Evolutionary conservation across 92 coral and sea anemone species (phyloP).

Genomic region (Porites cylindrica): DNA sequence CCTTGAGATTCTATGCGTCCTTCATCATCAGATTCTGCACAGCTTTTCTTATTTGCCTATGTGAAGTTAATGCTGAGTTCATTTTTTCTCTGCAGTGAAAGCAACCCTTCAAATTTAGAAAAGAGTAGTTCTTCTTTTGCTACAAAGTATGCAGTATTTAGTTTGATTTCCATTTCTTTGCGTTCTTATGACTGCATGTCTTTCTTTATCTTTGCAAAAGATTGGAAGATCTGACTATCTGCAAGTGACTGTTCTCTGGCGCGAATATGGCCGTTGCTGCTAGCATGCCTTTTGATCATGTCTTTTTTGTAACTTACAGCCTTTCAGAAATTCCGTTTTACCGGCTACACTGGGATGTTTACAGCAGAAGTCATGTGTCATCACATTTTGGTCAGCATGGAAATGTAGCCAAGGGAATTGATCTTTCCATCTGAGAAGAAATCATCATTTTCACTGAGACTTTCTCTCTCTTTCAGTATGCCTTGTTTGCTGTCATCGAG

Average conservation of each 20-base stretch:
- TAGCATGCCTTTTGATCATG: background rate
- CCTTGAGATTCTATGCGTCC: slow-evolving; percentile 21
- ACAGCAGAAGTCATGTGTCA: slow-evolving; percentile 17
- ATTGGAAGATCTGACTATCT: slow-evolving; percentile 29
- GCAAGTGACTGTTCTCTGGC: slow-evolving; percentile 39
- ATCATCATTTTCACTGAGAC: slow-evolving; percentile 1
- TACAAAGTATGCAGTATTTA: slow-evolving; percentile 39
- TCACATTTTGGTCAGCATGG: slow-evolving; percentile 1
- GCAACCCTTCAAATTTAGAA: slow-evolving; percentile 33
- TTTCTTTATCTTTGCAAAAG: slow-evolving; percentile 19
- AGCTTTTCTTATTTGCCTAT: slow-evolving; percentile 1
- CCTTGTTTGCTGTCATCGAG: slow-evolving; percentile 2
- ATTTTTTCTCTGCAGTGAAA: slow-evolving; percentile 5
- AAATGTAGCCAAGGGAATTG: slow-evolving; percentile 21
- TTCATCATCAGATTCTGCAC: slow-evolving; percentile 4
- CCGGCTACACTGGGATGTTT: slow-evolving; percentile 22
- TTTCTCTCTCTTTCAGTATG: background rate
- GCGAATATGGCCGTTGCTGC: slow-evolving; percentile 27
- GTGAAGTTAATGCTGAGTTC: background rate
- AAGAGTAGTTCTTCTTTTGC: slow-evolving; percentile 24
- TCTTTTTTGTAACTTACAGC: background rate
- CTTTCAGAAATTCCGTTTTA: slow-evolving; percentile 22
- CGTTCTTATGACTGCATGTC: slow-evolving; percentile 13
- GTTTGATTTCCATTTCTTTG: slow-evolving; percentile 8
- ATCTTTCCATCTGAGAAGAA: slow-evolving; percentile 16